Conservation (phyloP, 1,140 invertebrate species). For the Stegodyphus dumicola region DNA sequence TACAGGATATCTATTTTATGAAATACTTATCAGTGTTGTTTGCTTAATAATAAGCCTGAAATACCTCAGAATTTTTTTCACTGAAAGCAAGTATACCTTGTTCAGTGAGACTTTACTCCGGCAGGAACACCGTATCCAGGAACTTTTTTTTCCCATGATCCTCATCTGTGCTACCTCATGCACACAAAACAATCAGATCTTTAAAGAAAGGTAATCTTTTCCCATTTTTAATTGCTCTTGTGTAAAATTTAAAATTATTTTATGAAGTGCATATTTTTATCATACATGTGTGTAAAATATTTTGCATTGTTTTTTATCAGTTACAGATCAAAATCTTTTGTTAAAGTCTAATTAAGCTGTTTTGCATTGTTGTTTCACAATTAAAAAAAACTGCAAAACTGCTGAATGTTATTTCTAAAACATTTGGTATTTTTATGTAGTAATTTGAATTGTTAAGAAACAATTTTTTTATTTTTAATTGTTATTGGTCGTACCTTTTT, state of each 20-base stretch:
- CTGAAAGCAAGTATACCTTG: slow-evolving; percentile 21
- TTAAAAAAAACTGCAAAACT: neutral
- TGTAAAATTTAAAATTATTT: no score
- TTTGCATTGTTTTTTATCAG: no score
- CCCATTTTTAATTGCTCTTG: neutral
- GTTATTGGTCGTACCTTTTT: no score
- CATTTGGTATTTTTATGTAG: neutral
- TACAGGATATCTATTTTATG: slow-evolving; percentile 5
- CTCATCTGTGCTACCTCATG: slow-evolving; percentile 43
- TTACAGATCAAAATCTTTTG: no score
- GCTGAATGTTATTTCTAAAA: neutral
- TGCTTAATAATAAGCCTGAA: neutral
- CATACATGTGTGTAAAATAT: no score
- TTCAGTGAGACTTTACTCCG: slow-evolving; percentile 9
- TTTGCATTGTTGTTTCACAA: no score
- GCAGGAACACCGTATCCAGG: no score
- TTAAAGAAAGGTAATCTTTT: neutral
- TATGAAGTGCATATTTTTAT: no score
- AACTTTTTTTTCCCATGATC: neutral
- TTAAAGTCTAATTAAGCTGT: no score
- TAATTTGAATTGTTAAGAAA: neutral
- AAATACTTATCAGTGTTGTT: neutral
- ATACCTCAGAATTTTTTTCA: slow-evolving; percentile 47
- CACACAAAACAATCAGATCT: slow-evolving; percentile 33
- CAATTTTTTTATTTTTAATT: neutral